Evolutionary conservation across 2,113 vertebrate genomes (phyloP), one percentile per base, ranked within the genome.

Genomic region (Orthonyx spaldingii): DNA sequence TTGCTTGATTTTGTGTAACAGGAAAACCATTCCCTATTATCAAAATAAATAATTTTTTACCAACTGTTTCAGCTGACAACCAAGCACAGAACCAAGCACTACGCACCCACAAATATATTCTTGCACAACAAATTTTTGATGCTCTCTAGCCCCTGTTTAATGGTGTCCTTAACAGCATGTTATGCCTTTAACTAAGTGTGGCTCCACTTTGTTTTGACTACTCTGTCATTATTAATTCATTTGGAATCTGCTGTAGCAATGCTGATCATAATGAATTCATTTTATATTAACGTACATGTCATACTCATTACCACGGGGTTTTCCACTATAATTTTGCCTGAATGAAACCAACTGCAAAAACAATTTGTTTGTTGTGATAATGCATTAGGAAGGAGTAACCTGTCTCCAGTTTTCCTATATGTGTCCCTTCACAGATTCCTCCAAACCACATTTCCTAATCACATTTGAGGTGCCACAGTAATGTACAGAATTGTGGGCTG

Each of bases 161-260:
- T 84, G 75, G 26, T 81, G 75, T 77, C 66, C 49, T 85, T 91
- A 93, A 41, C 59, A 91, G 50, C 50, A n/a, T 52, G 47, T 63
- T 86, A 53, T 37, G 66, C 44, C 55, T 86, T 77, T 66, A 66
- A 80, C 63, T 61, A 56, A 82, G 55, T 30, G 75, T 70, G 55
- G 6, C 49, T 92, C 88, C 56, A 71, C 83, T 96, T 91, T 88
- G 64, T 86, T 97, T 86, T 93, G 85, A 90, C 84, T 92, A 23
- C 52, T 35, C 52, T 97, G 90, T 96, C 96, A 94, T 94, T 80
- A 94, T 84, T 96, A 95, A 97, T 96, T 96, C 81, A 96, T 96
- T 90, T 81, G 33, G 68, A 96, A 93, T 80, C 64, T 93, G 71
- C 64, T 84, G 56, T 27, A 78, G 60, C 56, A 92, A 86, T 49